phyloP scores from a whole-genome alignment of 2,888 invertebrate species.

The Drosophila planitibia region DNA sequence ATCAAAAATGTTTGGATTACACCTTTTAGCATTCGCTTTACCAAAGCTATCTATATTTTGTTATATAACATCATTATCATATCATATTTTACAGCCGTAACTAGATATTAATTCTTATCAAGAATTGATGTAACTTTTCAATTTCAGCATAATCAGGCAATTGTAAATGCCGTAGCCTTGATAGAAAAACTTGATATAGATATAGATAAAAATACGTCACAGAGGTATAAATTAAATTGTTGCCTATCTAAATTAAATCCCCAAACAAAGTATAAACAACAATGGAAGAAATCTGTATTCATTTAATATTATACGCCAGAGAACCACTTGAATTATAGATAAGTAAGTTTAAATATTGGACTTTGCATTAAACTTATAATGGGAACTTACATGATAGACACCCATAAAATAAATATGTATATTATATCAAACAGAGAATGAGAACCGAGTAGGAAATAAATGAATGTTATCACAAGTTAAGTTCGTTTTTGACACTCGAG shows the following conservation, averaged over 20 bases:
- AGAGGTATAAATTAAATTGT: constrained; percentile 10
- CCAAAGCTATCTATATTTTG: background rate
- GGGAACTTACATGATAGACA: constrained; percentile 13
- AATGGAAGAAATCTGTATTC: constrained; percentile 17
- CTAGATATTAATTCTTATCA: constrained; percentile 42
- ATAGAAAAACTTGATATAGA: constrained; percentile 8
- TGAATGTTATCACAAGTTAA: constrained; percentile 28
- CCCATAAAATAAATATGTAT: background rate
- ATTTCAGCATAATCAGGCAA: constrained; percentile 11
- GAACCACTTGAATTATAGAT: constrained; percentile 26
- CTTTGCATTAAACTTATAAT: constrained; percentile 18
- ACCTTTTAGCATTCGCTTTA: background rate
- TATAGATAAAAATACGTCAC: constrained; percentile 18
- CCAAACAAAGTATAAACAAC: background rate
- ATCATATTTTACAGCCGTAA: constrained; percentile 9
- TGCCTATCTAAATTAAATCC: constrained; percentile 30
- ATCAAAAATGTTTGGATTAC: background rate
- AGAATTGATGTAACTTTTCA: constrained; percentile 1
- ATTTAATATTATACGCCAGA: constrained; percentile 22
- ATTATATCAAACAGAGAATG: constrained; percentile 11
- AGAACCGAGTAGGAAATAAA: constrained; percentile 3
- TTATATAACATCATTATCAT: constrained; percentile 9
- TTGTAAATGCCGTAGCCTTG: constrained; percentile 27
- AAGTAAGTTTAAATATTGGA: constrained; percentile 34
- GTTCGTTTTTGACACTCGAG: constrained; percentile 3